Evolutionary conservation across 1,140 invertebrate species (phyloP).

Genomic region (Cotesia vestalis): DNA sequence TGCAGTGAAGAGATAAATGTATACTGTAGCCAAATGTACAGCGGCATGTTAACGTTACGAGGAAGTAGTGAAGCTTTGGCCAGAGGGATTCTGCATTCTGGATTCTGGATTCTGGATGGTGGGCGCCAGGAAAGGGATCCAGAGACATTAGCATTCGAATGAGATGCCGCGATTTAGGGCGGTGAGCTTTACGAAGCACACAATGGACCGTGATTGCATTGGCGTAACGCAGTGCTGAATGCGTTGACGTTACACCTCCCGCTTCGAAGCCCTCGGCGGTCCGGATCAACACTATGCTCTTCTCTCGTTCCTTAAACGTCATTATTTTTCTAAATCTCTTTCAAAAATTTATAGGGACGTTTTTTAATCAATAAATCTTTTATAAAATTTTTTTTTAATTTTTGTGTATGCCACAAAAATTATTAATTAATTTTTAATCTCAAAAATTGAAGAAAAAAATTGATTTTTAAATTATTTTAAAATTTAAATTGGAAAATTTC

Average conservation of each 20-base stretch:
- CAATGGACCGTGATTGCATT: conserved; percentile 53
- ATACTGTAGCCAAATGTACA: not conserved
- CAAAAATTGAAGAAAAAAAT: too few relatives aligned
- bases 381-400: too few relatives aligned
- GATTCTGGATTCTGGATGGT: not conserved
- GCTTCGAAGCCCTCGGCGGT: not conserved
- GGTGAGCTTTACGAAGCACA: conserved; percentile 34
- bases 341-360: too few relatives aligned
- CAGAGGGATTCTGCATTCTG: not conserved
- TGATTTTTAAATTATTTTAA: too few relatives aligned
- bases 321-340: too few relatives aligned
- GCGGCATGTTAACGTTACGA: conserved; percentile 18
- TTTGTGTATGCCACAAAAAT: too few relatives aligned
- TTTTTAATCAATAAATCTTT: too few relatives aligned
- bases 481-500: too few relatives aligned
- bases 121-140: conserved; percentile 20
- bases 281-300: too few relatives aligned
- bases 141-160: conserved; percentile 53
- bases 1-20: conserved; percentile 4
- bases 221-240: conserved; percentile 49
- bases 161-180: conserved; percentile 46
- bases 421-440: too few relatives aligned
- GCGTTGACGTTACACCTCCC: conserved; percentile 32
- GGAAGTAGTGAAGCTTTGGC: not conserved
- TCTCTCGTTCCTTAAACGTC: too few relatives aligned